These are phyloP conservation scores for Drosophila vallismaia DNA, from an alignment of 2,888 invertebrate genomes.

Conservation along the genomic window DNA sequence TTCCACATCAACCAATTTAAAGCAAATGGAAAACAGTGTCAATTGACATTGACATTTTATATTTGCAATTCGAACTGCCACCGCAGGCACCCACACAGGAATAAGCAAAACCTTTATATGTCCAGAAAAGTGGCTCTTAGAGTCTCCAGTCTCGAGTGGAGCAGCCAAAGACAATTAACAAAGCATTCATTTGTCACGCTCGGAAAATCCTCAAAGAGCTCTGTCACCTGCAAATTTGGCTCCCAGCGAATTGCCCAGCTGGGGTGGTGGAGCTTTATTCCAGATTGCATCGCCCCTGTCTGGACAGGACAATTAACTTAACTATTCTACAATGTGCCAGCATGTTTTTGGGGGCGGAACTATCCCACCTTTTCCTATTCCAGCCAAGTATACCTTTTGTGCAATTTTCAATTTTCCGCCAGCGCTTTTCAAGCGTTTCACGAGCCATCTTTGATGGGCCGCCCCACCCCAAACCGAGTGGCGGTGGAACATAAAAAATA, in stretches of 20 bases:
- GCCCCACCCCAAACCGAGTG: neutral
- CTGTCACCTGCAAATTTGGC: conserved; percentile 44
- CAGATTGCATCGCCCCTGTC: conserved; percentile 46
- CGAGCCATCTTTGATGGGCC: conserved; percentile 32
- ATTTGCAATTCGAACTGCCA: neutral
- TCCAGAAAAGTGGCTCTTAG: conserved; percentile 21
- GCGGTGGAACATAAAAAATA: conserved; percentile 38
- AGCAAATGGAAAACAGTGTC: neutral
- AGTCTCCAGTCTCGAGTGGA: neutral
- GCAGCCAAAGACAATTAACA: conserved; percentile 28
- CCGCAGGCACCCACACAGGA: neutral
- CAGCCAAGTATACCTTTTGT: conserved; percentile 10
- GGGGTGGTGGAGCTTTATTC: neutral
- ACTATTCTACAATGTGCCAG: conserved; percentile 43
- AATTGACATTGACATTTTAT: neutral
- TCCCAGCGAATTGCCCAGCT: conserved; percentile 27
- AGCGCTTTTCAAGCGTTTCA: conserved; percentile 65
- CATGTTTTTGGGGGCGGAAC: conserved; percentile 19
- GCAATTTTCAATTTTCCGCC: conserved; percentile 76
- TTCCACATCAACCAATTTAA: neutral
- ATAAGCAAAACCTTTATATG: conserved; percentile 10
- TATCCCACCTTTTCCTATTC: neutral
- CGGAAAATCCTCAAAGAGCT: conserved; percentile 24
- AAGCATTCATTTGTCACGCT: conserved; percentile 38
- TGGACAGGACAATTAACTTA: conserved; percentile 41